Evolutionary conservation across 37 sponge, comb jelly and placozoan genomes (phyloP).

Genomic region (Trichoplax adhaerens): DNA sequence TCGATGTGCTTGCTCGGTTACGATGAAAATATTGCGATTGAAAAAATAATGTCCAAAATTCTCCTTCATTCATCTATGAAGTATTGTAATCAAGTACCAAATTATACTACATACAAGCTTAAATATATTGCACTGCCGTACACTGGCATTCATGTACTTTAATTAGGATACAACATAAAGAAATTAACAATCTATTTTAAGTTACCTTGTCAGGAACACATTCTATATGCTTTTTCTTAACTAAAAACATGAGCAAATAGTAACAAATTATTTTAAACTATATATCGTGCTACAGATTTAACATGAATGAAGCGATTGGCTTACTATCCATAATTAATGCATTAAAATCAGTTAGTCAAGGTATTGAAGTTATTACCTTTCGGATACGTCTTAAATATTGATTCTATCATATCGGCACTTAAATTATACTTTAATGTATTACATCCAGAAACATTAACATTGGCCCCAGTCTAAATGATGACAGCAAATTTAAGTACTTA

Average conservation of each 20-base stretch:
- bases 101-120: too few relatives aligned
- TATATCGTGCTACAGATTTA: background rate
- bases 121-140: too few relatives aligned
- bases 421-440: constrained; percentile 57
- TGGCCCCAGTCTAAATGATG: constrained; percentile 46
- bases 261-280: background rate
- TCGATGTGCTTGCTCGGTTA: constrained; percentile 3
- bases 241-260: constrained; percentile 9
- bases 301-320: background rate
- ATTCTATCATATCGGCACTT: constrained; percentile 41
- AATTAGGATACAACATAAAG: too few relatives aligned
- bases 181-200: too few relatives aligned
- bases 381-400: constrained; percentile 77
- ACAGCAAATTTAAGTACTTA: too few relatives aligned
- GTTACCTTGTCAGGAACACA: constrained; percentile 14
- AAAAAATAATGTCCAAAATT: constrained; percentile 75
- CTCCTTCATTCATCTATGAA: constrained; percentile 46
- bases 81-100: too few relatives aligned
- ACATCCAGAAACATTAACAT: constrained; percentile 43
- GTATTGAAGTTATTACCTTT: constrained; percentile 23
- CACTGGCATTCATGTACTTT: too few relatives aligned
- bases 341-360: background rate
- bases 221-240: constrained; percentile 1
- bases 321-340: background rate
- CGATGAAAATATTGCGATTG: constrained; percentile 66